Conservation (phyloP, 2,888 invertebrate species). For the Doris montereyensis region DNA sequence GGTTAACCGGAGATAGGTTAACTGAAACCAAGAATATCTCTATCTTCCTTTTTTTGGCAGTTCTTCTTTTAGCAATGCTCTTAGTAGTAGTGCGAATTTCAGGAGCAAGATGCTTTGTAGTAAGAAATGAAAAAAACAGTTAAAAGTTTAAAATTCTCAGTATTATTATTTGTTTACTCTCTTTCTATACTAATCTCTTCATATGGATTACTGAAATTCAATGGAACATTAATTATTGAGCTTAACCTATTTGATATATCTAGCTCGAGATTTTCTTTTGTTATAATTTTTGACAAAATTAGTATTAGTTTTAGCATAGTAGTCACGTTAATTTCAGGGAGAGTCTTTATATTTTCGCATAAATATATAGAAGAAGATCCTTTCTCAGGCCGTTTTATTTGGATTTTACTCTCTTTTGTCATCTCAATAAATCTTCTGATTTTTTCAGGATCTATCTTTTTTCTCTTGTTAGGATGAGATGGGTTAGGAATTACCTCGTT, state of each 20-base stretch:
- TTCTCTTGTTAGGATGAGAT: constrained; percentile 83
- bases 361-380: constrained; percentile 79
- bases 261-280: neutral
- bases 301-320: constrained; percentile 33
- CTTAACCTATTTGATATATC: neutral
- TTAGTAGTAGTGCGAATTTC: too few relatives aligned
- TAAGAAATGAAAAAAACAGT: too few relatives aligned
- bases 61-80: too few relatives aligned
- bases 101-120: too few relatives aligned
- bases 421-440: constrained; percentile 80
- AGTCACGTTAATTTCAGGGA: constrained; percentile 77
- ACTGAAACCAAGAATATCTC: neutral
- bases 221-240: constrained; percentile 2
- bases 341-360: constrained; percentile 79
- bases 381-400: constrained; percentile 79
- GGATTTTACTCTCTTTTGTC: constrained; percentile 80
- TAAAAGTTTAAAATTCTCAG: too few relatives aligned
- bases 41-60: neutral
- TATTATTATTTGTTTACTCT: too few relatives aligned
- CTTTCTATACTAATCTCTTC: too few relatives aligned
- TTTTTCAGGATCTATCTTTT: constrained; percentile 81
- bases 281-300: constrained; percentile 31
- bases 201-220: too few relatives aligned
- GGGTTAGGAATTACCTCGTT: constrained; percentile 83
- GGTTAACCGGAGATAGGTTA: too few relatives aligned